Base-by-base conservation (phyloP, 2,113 vertebrate species). In the Sphyrna mokarran region DNA sequence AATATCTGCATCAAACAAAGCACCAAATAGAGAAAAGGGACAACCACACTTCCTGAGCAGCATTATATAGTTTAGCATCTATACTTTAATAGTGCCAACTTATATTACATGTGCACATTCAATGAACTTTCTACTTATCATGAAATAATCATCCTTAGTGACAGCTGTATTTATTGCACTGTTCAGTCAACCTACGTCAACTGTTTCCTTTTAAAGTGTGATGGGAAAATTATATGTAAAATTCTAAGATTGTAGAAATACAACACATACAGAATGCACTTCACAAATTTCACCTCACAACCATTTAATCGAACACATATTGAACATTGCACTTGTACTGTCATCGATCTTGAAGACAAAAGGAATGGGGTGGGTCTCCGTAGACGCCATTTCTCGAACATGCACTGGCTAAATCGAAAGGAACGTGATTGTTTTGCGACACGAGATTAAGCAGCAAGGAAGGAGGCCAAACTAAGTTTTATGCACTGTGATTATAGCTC, bases 121-220 rank as follows among this genome's bases (percentile, higher is more conserved):
- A 68, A 63, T 66, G 61, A 91, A 66, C 89, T 91, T 91, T 91
- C 89, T 91, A 37, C 33, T 93, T 93, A 93, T 66, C 89, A 66
- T 68, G 18, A 93, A 66, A 33, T 18, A 66, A 91, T 93, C 89
- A 93, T 68, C n/a, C 89, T 22, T 8, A 6, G 33, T 93, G 61
- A 66, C 16, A 22, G 7, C 18, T n/a, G 26, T 29, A 66, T 91
- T 66, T 66, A n/a, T 91, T 91, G 6, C 0, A 22, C 13, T 26
- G n/a, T 91, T 40, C 61, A 87, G 48, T 87, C 48, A 93, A 37
- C 20, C 33, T 68, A 91, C 33, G 33, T 33, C 6, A 66, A 40
- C 33, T 37, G 89, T 68, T 66, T 23, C 20, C 89, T 93, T 66
- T 93, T 63, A 93, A 93, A 93, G 66, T 66, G 61, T 93, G 14